Base-by-base conservation (phyloP, 2,888 invertebrate genomes). In the Congeria kusceri region DNA sequence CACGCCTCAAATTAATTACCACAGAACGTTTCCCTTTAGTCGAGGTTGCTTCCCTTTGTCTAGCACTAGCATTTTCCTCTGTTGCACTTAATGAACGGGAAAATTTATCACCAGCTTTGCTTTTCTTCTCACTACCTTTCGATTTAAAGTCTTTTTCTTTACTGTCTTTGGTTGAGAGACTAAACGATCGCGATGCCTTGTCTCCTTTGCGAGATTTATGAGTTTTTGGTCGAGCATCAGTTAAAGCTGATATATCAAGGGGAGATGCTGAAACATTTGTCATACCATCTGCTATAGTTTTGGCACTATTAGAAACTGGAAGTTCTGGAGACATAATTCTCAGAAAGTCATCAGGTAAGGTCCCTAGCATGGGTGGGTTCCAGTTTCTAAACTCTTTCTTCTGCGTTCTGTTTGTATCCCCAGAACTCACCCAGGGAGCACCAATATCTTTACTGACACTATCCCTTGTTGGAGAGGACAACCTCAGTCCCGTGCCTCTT, bases 311-410 rank as follows among this genome's bases (percentile, higher is more conserved):
- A 25, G 32, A n/a, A 44, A 56, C 65, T 59, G 46, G 9, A n/a
- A n/a, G 23, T 47, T 79, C 83, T 18, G 75, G 77, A 15, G 75
- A 71, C 49, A 72, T 80, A 63, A 91, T 70, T 69, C 97, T 95
- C 49, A 97, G 95, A 93, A 97, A 97, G 92, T 96, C 96, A 49
- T 96, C 95, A 0, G 97, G 97, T 68, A 97, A 93, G 0, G 96
- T 96, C 0, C 97, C 96, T 57, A 97, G 91, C 93, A 97, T 94
- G 56, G 96, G 96, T 18, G 97, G 97, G 77, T 96, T 95, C 97
- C 97, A 97, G 91, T 96, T 96, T 46, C 92, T 93, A 93, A 92
- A 91, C 25, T 83, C 86, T 20, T 76, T 81, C 61, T 88, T 86
- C 46, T 82, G 82, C 0, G 71, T 65, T 23, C 4, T 53, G 53